phyloP scores from a whole-genome alignment of 92 coral and sea anemone genomes.

The Phenganax stokvisi region DNA sequence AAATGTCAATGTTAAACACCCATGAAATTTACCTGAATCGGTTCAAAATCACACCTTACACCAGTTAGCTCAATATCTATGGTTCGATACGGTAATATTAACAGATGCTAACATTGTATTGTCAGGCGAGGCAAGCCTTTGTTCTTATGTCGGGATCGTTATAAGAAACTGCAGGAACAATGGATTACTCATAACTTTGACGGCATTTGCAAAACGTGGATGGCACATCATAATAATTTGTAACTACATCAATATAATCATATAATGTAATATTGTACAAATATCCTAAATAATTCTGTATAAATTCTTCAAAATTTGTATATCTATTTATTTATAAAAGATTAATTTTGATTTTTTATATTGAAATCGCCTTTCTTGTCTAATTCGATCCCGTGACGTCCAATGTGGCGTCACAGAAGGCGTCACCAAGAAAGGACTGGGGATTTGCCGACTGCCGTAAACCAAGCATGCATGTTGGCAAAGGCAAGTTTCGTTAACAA shows the following conservation, averaged over 20 bases:
- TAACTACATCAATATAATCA: slow-evolving; percentile 11
- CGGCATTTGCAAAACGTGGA: slow-evolving; percentile 91
- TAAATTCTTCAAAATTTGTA: slow-evolving; percentile 1
- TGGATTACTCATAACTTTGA: slow-evolving; percentile 95
- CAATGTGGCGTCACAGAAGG: too few species aligned
- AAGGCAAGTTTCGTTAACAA: background rate
- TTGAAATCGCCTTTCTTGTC: background rate
- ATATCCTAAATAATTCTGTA: slow-evolving; percentile 21
- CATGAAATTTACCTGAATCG: background rate
- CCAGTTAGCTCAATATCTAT: too few species aligned
- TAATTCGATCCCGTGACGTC: too few species aligned
- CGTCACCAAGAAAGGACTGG: too few species aligned
- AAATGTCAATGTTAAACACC: too few species aligned
- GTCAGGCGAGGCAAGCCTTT: slow-evolving; percentile 92
- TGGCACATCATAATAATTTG: slow-evolving; percentile 65
- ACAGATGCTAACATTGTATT: background rate
- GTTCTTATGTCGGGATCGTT: slow-evolving; percentile 82
- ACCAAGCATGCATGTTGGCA: too few species aligned
- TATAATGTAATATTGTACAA: slow-evolving; percentile 13
- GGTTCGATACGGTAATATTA: too few species aligned
- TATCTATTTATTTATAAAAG: slow-evolving; percentile 25
- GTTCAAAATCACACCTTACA: too few species aligned
- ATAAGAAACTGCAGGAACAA: slow-evolving; percentile 79
- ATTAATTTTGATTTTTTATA: slow-evolving; percentile 9
- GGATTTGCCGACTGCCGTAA: too few species aligned